phyloP scores from a whole-genome alignment of 2,797 vertebrate species.

The Eulemur coronatus region DNA sequence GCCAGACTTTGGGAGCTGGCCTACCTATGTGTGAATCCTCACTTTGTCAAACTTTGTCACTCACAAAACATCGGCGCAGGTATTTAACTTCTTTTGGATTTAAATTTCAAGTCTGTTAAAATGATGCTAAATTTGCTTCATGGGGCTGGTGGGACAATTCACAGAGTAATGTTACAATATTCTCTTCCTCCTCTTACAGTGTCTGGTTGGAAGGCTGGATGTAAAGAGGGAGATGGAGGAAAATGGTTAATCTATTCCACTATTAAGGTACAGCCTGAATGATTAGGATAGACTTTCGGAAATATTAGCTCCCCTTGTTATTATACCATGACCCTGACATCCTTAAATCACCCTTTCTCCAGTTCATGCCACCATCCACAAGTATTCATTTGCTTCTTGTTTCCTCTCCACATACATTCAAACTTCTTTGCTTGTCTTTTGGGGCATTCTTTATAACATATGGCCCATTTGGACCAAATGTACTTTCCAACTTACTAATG shows the following conservation, averaged over 20 bases:
- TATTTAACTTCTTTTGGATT: neutral
- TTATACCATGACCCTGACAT: too few relatives aligned
- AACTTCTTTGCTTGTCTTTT: neutral
- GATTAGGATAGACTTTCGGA: fast-evolving
- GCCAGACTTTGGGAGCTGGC: neutral
- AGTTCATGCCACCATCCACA: neutral
- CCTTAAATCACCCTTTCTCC: neutral
- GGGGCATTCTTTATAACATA: neutral
- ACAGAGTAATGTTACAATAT: neutral
- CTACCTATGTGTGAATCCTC: fast-evolving
- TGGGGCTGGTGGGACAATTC: neutral
- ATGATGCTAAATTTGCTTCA: neutral
- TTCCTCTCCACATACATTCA: neutral
- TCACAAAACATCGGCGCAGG: neutral
- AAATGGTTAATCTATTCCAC: fast-evolving
- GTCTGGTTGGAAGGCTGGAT: neutral
- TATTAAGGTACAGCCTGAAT: too few relatives aligned
- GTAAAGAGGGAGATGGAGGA: neutral
- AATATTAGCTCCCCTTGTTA: neutral
- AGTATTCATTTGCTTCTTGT: neutral
- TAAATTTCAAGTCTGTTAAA: neutral
- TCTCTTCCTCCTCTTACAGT: neutral
- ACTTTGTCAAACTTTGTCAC: neutral
- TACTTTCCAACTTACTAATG: neutral
- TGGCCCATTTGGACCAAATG: neutral